Conservation (phyloP, 2,888 invertebrate species). For the Lepas anatifera region DNA sequence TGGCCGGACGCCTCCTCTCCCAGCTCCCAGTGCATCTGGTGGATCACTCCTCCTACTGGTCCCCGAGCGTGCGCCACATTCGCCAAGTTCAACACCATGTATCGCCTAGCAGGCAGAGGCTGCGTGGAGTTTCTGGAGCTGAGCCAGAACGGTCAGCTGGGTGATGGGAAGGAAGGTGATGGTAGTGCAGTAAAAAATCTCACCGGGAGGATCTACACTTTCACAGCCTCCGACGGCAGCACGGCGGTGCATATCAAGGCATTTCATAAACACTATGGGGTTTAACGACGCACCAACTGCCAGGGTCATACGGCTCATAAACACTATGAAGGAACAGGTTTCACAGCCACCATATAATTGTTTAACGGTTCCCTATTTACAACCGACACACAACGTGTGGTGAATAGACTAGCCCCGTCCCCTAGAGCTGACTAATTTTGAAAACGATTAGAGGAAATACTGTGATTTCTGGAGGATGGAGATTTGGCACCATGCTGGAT, state of each 20-base stretch:
- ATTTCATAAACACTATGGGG: not conserved
- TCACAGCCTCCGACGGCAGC: not conserved
- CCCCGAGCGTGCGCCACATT: not conserved
- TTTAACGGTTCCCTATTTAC: too few species aligned
- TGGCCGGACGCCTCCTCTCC: not conserved
- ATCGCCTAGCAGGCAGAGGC: not conserved
- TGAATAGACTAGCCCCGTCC: too few species aligned
- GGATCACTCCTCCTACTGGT: not conserved
- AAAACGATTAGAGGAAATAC: too few species aligned
- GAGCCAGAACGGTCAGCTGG: not conserved
- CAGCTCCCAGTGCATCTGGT: not conserved
- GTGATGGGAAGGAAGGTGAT: not conserved
- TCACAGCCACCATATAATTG: not conserved
- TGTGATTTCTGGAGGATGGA: too few species aligned
- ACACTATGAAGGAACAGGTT: not conserved
- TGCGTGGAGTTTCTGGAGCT: not conserved
- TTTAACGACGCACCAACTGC: too few species aligned
- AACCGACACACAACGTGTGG: too few species aligned
- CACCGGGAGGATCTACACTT: not conserved
- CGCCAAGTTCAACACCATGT: not conserved
- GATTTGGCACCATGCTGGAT: too few species aligned
- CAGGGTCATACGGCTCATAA: too few species aligned
- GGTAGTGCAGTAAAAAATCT: not conserved
- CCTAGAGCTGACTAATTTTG: too few species aligned
- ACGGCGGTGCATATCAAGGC: not conserved